phyloP scores from a whole-genome alignment of 2,797 vertebrate genomes.

The Silurus lanzhouensis region DNA sequence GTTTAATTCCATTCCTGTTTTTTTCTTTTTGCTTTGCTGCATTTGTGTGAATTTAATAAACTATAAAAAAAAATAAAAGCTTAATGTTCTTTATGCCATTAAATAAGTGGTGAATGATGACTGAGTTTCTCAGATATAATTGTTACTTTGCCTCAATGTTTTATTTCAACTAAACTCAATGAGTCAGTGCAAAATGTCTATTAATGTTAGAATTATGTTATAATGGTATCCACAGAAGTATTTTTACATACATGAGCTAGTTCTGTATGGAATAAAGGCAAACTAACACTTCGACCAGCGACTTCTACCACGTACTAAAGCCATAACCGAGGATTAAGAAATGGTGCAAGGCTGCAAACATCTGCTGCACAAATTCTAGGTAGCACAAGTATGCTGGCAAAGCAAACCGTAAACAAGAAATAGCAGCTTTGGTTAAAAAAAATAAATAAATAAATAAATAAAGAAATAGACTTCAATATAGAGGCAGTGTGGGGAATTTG shows the following conservation, averaged over 20 bases:
- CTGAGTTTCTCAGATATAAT: not conserved
- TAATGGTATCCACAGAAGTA: too few relatives aligned
- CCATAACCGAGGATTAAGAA: not conserved
- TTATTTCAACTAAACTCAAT: not conserved
- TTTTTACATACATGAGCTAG: conserved; percentile 82
- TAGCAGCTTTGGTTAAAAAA: not conserved
- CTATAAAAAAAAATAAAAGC: not conserved
- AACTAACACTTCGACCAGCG: not conserved
- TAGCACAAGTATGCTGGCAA: not conserved
- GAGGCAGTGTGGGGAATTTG: conserved; percentile 11
- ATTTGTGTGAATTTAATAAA: conserved; percentile 6
- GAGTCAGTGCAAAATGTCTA: not conserved
- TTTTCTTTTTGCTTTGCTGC: not conserved
- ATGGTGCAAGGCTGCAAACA: not conserved
- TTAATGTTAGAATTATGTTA: too few relatives aligned
- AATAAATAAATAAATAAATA: not conserved
- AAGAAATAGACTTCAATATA: not conserved
- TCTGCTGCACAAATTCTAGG: not conserved
- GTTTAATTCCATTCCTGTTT: not conserved
- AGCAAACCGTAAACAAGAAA: not conserved
- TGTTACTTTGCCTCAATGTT: not conserved
- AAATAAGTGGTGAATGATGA: not conserved
- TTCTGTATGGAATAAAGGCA: conserved; percentile 72
- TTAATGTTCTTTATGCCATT: not conserved
- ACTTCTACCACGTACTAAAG: not conserved